These are phyloP conservation scores for Knipowitschia caucasica DNA, from an alignment of 2,797 vertebrate genomes.

Conservation along the genomic window DNA sequence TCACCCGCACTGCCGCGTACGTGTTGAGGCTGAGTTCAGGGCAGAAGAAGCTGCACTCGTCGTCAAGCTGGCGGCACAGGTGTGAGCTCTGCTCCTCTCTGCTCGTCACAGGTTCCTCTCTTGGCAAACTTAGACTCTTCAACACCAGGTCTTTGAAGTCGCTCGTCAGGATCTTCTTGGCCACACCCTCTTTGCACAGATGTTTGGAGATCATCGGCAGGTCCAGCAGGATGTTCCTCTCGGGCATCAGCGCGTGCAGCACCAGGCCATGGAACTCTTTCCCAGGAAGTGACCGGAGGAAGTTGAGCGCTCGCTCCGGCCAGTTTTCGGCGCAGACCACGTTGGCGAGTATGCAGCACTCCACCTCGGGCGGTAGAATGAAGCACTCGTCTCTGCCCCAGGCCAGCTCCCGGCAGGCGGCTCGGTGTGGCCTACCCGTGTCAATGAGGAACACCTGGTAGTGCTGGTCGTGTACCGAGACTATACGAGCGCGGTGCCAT, in stretches of 20 bases:
- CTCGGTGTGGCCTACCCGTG: conserved; percentile 70
- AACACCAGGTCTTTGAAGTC: conserved; percentile 64
- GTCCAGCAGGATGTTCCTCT: conserved; percentile 79
- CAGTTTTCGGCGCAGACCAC: conserved; percentile 64
- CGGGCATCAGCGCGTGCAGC: conserved; percentile 75
- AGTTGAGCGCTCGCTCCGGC: conserved; percentile 68
- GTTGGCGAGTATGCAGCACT: conserved; percentile 84
- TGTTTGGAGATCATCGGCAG: conserved; percentile 72
- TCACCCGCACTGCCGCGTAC: conserved; percentile 80
- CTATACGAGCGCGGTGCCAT: conserved; percentile 83
- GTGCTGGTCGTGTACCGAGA: conserved; percentile 51
- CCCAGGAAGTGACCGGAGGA: conserved; percentile 75
- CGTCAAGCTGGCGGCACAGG: conserved; percentile 6
- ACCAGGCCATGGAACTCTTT: conserved; percentile 77
- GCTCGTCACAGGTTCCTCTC: conserved; percentile 15
- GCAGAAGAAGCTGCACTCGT: conserved; percentile 75
- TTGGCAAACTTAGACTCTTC: conserved; percentile 45
- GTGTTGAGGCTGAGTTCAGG: conserved; percentile 77
- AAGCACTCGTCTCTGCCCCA: conserved; percentile 79
- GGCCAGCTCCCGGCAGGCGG: conserved; percentile 56
- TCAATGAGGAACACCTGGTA: conserved; percentile 84
- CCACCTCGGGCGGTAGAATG: conserved; percentile 77
- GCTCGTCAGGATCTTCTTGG: conserved; percentile 58
- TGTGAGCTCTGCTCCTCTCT: conserved; percentile 22
- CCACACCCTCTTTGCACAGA: conserved; percentile 75